A percentile compares a stretch with the other conserved stretches of the same genome.
Conservation (phyloP, 1,140 invertebrate species). For the Drosophila miranda region DNA sequence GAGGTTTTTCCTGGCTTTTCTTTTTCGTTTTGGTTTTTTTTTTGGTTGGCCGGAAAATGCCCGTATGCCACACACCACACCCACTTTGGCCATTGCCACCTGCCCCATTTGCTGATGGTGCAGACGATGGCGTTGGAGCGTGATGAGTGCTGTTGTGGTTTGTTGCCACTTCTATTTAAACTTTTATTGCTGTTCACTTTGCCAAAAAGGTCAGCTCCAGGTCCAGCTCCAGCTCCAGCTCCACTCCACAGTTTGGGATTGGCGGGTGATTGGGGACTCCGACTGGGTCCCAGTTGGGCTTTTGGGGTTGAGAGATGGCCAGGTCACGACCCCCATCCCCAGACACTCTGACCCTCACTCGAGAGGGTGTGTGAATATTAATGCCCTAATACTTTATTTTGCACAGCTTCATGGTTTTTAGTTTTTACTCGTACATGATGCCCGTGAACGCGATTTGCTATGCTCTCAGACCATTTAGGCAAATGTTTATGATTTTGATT, state of each 20-base stretch:
- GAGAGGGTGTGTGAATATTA: slow-evolving; percentile 58
- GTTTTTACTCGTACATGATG: slow-evolving; percentile 37
- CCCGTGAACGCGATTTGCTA: slow-evolving; percentile 17
- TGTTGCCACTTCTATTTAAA: slow-evolving; percentile 80
- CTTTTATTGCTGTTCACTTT: slow-evolving; percentile 76
- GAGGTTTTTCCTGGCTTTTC: slow-evolving; percentile 41
- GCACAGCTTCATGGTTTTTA: slow-evolving; percentile 56
- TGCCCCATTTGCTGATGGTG: slow-evolving; percentile 45
- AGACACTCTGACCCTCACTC: not conserved
- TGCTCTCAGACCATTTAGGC: slow-evolving; percentile 34
- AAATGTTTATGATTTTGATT: slow-evolving; percentile 44
- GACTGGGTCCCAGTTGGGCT: slow-evolving; percentile 11
- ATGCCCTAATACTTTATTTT: slow-evolving; percentile 62
- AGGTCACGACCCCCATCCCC: slow-evolving; percentile 28
- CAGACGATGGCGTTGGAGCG: slow-evolving; percentile 64
- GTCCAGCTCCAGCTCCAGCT: not conserved
- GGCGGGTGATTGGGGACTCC: not conserved
- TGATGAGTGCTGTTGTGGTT: slow-evolving; percentile 79
- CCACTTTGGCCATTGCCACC: slow-evolving; percentile 20
- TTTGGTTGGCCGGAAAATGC: not conserved
- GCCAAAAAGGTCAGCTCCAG: slow-evolving; percentile 56
- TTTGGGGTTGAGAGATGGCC: slow-evolving; percentile 3
- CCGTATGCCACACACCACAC: slow-evolving; percentile 1
- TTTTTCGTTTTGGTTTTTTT: not conserved
- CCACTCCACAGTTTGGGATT: slow-evolving; percentile 19